Base-by-base conservation (phyloP, 2,113 vertebrate genomes). In the Myxocyprinus asiaticus region DNA sequence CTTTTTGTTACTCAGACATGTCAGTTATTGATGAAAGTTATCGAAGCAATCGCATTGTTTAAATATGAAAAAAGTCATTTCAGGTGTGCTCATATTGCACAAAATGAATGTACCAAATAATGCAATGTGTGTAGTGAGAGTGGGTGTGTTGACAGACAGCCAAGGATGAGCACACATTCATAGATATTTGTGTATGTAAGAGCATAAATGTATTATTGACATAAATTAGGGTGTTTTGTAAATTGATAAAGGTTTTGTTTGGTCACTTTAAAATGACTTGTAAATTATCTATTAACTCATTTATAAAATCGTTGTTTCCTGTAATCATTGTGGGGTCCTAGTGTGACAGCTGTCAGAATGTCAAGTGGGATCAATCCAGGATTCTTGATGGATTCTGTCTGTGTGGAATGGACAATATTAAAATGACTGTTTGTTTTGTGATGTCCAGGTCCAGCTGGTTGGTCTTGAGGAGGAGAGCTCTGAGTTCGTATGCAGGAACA, bases 391-490 rank as follows among this genome's bases (percentile, higher is more conserved):
- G 47, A 7, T 48, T 48, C 9, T 4, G 0, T 3, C 11, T 15
- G 4, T 58, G 55, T n/a, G 5, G n/a, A 15, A 58, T 53, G 14
- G 11, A 15, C 55, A 2, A 11, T 15, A 15, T 58, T 7, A 15
- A 9, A 12, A 11, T 12, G 12, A 12, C 4, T 15, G 14, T 58
- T 58, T 58, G 14, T 63, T 53, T 44, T 17, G 12, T 44, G n/a
- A 66, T 51, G 72, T 89, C 12, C 84, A 98, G 97, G 97, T 99
- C 63, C 97, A 99, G 85, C 91, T 99, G 67, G 98, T 99, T 84
- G 97, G 98, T 86, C 91, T 99, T 89, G 98, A 99, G 75, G 98
- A 99, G 79, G 98, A 99, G 90, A 99, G 98, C 88, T 99, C 96
- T 0, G 97, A 98, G 88, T 96, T 97, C 78, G 95, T 98, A 78